Evolutionary conservation across 2,113 vertebrate genomes (phyloP).

Genomic region (Nipponia nippon): DNA sequence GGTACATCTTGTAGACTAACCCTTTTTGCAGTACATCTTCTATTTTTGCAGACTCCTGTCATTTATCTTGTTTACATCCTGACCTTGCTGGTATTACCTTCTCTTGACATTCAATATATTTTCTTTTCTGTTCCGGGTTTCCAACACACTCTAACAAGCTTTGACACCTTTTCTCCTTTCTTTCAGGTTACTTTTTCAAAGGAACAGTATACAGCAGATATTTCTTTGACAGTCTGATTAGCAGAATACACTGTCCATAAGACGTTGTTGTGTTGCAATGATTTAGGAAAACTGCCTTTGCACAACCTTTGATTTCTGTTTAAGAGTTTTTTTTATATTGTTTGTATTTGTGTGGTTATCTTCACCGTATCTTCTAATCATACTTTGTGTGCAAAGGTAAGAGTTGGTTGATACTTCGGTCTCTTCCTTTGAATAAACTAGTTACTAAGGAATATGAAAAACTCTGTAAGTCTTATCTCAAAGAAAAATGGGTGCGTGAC

Average conservation of each 20-base stretch:
- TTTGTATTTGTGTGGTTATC: not conserved
- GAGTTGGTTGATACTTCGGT: not conserved
- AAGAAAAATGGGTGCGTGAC: accelerated
- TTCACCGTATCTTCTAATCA: not conserved
- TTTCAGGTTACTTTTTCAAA: not conserved
- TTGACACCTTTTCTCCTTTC: not conserved
- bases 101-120: not conserved
- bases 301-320: not conserved
- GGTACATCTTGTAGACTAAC: not conserved
- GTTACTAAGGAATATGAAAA: not conserved
- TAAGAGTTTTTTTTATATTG: not conserved
- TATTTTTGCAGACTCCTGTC: not conserved
- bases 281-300: not conserved
- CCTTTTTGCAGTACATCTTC: not conserved
- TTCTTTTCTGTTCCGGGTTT: not conserved
- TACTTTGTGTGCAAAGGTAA: not conserved
- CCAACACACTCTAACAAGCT: not conserved
- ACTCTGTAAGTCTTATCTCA: not conserved
- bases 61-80: not conserved
- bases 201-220: not conserved
- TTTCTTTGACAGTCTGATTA: not conserved
- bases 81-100: not conserved
- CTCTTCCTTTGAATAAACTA: not conserved
- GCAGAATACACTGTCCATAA: not conserved
- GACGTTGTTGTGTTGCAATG: not conserved